Conservation (phyloP, 2,888 invertebrate species). For the Drosophila anceps region DNA sequence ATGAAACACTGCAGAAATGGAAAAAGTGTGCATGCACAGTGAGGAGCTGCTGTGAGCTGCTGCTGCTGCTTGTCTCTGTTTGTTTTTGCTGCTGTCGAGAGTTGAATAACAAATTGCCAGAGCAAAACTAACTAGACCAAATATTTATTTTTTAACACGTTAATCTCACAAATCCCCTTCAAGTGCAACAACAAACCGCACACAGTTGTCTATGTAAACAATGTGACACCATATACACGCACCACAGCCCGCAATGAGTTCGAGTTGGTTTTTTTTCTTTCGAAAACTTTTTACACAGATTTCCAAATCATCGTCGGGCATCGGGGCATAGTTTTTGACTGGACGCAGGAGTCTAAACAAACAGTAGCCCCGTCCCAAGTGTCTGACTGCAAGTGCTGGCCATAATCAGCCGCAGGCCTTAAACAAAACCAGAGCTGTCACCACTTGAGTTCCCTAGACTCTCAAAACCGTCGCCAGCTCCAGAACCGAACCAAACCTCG, state of each 20-base stretch:
- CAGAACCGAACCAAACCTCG: constrained; percentile 7
- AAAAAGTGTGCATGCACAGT: constrained; percentile 27
- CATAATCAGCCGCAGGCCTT: constrained; percentile 71
- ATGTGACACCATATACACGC: constrained; percentile 59
- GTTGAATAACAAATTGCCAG: constrained; percentile 73
- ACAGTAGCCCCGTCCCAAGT: constrained; percentile 58
- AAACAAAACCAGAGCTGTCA: constrained; percentile 62
- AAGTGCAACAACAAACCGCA: constrained; percentile 69
- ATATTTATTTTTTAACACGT: constrained; percentile 82
- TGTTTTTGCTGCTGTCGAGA: constrained; percentile 69
- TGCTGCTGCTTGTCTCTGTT: constrained; percentile 33
- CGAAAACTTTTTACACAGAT: constrained; percentile 45
- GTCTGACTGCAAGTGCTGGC: constrained; percentile 28
- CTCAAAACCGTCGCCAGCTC: constrained; percentile 4
- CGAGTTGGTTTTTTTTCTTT: constrained; percentile 24
- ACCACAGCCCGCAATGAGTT: constrained; percentile 59
- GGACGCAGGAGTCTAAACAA: constrained; percentile 78
- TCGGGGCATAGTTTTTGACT: constrained; percentile 48
- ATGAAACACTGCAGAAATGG: constrained; percentile 54
- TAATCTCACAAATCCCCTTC: constrained; percentile 76
- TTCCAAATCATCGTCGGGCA: constrained; percentile 44
- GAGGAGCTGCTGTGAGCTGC: constrained; percentile 10
- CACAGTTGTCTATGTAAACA: constrained; percentile 74
- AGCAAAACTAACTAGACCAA: constrained; percentile 79
- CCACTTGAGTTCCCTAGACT: constrained; percentile 63